These are phyloP conservation scores for Acleris sparsana DNA, from an alignment of 2,888 invertebrate species.

Conservation along the genomic window DNA sequence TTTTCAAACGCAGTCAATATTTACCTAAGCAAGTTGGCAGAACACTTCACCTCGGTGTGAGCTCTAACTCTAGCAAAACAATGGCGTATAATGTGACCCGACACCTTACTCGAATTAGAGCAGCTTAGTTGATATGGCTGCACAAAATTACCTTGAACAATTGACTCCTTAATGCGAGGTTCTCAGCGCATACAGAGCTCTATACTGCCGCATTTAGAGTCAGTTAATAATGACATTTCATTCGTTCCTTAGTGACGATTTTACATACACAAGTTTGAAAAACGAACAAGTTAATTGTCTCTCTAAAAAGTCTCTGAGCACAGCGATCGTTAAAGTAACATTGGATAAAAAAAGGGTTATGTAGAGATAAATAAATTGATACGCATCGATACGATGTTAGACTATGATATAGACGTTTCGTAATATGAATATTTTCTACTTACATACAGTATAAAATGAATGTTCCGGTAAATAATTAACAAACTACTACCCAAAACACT, in stretches of 20 bases:
- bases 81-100: background rate
- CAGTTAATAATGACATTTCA: too few relatives aligned
- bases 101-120: background rate
- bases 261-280: too few relatives aligned
- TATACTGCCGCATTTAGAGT: too few relatives aligned
- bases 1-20: background rate
- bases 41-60: background rate
- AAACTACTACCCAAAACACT: background rate
- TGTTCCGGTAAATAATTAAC: too few relatives aligned
- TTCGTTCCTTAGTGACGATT: too few relatives aligned
- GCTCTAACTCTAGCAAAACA: background rate
- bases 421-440: too few relatives aligned
- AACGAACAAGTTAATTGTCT: too few relatives aligned
- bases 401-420: too few relatives aligned
- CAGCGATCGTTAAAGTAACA: background rate
- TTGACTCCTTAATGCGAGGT: slow-evolving; percentile 3
- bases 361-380: too few relatives aligned
- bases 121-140: slow-evolving; percentile 1
- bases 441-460: too few relatives aligned
- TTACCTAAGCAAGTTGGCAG: background rate
- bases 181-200: background rate
- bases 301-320: too few relatives aligned
- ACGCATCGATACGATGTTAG: too few relatives aligned
- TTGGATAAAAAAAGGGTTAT: background rate
- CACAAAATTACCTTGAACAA: background rate